Conservation (phyloP, 2,888 invertebrate genomes). For the Calliphora vomitoria region DNA sequence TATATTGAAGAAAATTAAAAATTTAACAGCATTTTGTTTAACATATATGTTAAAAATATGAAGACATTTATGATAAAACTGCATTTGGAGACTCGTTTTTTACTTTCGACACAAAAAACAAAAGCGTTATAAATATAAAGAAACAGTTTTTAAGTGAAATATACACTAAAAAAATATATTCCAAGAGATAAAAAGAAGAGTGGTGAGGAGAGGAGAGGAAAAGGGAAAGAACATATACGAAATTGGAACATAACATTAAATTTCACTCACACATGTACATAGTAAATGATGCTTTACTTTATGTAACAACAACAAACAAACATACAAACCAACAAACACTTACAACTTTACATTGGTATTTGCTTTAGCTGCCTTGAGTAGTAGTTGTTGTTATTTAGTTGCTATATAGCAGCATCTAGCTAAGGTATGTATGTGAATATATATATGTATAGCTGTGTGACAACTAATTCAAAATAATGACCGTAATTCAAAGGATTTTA, state of each 20-base stretch:
- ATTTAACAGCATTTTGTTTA: conserved; percentile 5
- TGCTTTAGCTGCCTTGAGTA: conserved; percentile 24
- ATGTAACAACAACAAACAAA: not conserved
- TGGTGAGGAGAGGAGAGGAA: not conserved
- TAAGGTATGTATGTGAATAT: conserved; percentile 1
- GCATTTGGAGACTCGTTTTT: conserved; percentile 14
- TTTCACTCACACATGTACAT: conserved; percentile 57
- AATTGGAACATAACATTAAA: conserved; percentile 55
- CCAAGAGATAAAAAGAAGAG: not conserved
- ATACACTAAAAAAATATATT: conserved; percentile 41
- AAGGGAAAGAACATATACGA: conserved; percentile 1
- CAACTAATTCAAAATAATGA: conserved; percentile 73
- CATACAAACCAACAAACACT: conserved; percentile 20
- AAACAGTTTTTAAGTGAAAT: conserved; percentile 40
- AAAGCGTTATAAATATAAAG: conserved; percentile 42
- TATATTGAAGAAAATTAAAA: conserved; percentile 8
- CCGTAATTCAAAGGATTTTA: conserved; percentile 73
- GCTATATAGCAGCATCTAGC: conserved; percentile 9
- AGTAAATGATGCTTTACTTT: conserved; percentile 33
- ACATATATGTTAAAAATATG: not conserved
- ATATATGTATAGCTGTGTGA: conserved; percentile 37
- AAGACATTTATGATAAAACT: conserved; percentile 38
- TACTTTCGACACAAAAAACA: conserved; percentile 16
- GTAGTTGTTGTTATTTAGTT: conserved; percentile 12
- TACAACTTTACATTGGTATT: conserved; percentile 17